Percentiles rank a stretch among this genome's conserved stretches.
phyloP scores from a whole-genome alignment of 2,888 invertebrate species.

The Pinctada fucata region DNA sequence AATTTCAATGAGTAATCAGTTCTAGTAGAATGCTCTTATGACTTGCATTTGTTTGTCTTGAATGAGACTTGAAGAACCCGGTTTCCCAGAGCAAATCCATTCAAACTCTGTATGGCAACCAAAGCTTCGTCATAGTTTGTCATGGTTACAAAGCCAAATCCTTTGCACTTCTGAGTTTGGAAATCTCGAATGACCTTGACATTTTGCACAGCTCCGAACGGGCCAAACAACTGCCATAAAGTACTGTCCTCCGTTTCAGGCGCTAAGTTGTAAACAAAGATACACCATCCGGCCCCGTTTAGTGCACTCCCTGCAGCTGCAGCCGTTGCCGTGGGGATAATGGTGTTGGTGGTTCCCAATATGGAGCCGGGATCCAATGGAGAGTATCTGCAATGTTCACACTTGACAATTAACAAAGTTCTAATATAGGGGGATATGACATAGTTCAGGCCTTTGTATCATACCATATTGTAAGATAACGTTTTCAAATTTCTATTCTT shows the following conservation, averaged over 20 bases:
- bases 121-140: conserved; percentile 98
- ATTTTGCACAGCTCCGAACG: conserved; percentile 97
- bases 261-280: conserved; percentile 94
- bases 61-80: conserved; percentile 98
- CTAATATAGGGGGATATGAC: too few species aligned
- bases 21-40: conserved; percentile 78
- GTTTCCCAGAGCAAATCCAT: conserved; percentile 96
- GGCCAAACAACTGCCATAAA: conserved; percentile 96
- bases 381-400: conserved; percentile 64
- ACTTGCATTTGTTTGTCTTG: conserved; percentile 83
- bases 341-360: conserved; percentile 68
- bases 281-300: conserved; percentile 86
- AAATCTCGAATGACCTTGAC: conserved; percentile 97
- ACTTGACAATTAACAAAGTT: too few species aligned
- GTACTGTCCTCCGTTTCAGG: conserved; percentile 94
- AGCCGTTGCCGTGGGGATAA: conserved; percentile 68
- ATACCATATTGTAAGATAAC: too few species aligned
- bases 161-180: conserved; percentile 97
- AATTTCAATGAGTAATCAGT: neutral
- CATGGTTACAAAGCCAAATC: conserved; percentile 99
- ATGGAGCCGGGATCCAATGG: conserved; percentile 68
- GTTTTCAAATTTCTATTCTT: too few species aligned
- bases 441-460: too few species aligned
- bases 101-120: conserved; percentile 95
- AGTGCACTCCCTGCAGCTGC: conserved; percentile 62